Conservation (phyloP, 2,113 vertebrate genomes). For the Gymnogyps californianus region DNA sequence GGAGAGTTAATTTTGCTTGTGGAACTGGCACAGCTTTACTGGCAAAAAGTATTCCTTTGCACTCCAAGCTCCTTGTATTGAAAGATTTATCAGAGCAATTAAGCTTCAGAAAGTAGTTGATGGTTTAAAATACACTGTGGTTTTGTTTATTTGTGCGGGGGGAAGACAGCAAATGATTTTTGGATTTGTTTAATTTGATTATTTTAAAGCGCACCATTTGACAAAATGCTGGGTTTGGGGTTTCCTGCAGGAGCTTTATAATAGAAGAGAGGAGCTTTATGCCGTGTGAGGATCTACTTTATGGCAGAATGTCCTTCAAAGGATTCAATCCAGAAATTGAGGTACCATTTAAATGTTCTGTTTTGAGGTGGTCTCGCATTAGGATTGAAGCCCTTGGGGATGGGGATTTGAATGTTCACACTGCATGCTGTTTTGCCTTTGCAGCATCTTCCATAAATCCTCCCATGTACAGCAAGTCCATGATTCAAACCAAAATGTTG, state of each 20-base stretch:
- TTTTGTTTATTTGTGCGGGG: background rate
- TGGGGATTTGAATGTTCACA: background rate
- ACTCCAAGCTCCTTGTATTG: conserved; percentile 11
- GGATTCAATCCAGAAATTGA: conserved; percentile 96
- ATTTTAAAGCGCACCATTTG: background rate
- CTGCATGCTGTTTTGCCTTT: background rate
- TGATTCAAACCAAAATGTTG: background rate
- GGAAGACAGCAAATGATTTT: background rate
- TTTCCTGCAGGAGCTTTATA: conserved; percentile 81
- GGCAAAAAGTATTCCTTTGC: conserved; percentile 21
- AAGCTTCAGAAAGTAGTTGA: conserved; percentile 27
- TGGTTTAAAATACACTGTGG: conserved; percentile 14
- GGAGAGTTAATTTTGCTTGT: conserved; percentile 45
- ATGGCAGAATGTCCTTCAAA: conserved; percentile 91
- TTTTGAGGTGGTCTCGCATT: background rate
- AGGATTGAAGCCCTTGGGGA: background rate
- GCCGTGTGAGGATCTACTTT: conserved; percentile 88
- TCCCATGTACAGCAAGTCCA: background rate
- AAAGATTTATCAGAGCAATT: conserved; percentile 50
- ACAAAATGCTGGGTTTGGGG: conserved; percentile 12
- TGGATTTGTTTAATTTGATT: conserved; percentile 22
- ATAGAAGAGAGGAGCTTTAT: conserved; percentile 90
- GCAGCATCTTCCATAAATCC: background rate
- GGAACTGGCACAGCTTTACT: conserved; percentile 29
- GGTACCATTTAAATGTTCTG: conserved; percentile 69